A percentile compares a stretch with the other conserved stretches of the same genome.
Evolutionary conservation across 1,140 invertebrate genomes (phyloP).

Genomic region (Archivesica marissinica): DNA sequence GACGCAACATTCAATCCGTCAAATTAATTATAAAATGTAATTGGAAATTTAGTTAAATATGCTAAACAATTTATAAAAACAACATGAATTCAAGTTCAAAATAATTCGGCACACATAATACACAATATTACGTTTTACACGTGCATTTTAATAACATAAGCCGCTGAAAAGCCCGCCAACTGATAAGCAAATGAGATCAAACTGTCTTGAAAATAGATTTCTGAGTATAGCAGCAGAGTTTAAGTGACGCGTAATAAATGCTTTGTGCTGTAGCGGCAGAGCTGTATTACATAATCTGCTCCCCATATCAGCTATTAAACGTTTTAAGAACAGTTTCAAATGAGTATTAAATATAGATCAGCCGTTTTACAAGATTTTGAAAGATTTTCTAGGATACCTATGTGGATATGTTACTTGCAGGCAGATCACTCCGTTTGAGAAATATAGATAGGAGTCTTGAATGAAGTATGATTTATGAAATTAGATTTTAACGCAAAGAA

Average conservation of each 20-base stretch:
- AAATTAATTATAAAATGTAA: no score
- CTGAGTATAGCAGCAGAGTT: not conserved
- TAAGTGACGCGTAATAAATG: conserved; percentile 32
- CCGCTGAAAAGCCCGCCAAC: not conserved
- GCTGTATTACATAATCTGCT: not conserved
- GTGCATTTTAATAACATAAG: conserved; percentile 9
- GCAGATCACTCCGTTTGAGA: not conserved
- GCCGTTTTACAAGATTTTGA: conserved; percentile 16
- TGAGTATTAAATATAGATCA: conserved; percentile 31
- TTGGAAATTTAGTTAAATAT: no score
- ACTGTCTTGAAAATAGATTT: conserved; percentile 4
- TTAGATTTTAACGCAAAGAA: conserved; percentile 24
- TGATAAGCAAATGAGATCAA: conserved; percentile 32
- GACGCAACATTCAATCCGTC: no score
- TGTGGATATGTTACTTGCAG: not conserved
- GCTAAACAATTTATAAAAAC: not conserved
- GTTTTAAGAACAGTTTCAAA: conserved; percentile 30
- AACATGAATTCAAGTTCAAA: not conserved
- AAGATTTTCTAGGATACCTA: not conserved
- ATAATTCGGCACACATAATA: not conserved
- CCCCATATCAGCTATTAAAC: conserved; percentile 25
- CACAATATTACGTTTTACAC: not conserved
- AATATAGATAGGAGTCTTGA: not conserved
- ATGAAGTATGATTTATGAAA: conserved; percentile 33
- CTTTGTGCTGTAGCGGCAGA: not conserved